These are phyloP conservation scores for Caenorhabditis panamensis DNA, from an alignment of 2,888 invertebrate genomes.

Conservation along the genomic window DNA sequence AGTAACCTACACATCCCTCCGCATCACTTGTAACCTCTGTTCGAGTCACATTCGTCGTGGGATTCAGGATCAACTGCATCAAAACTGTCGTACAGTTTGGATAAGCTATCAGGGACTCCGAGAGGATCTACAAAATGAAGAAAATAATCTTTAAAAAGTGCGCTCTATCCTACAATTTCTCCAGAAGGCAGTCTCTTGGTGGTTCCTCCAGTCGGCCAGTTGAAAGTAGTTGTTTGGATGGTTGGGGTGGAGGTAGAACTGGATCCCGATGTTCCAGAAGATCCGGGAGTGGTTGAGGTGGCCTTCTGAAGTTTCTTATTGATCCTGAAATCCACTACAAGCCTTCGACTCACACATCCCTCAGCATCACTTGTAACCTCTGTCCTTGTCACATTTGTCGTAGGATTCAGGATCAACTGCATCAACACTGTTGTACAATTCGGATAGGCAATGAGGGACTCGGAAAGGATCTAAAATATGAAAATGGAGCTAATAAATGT, in stretches of 20 bases:
- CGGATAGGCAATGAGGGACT: background rate
- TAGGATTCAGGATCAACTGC: background rate
- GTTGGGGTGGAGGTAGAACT: too few species aligned
- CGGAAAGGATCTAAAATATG: background rate
- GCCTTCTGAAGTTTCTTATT: background rate
- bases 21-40: conserved; percentile 26
- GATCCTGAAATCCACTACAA: background rate
- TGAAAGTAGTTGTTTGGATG: too few species aligned
- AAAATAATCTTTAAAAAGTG: background rate
- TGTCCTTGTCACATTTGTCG: background rate
- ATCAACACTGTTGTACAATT: background rate
- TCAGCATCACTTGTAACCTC: conserved; percentile 10
- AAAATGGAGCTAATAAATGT: too few species aligned
- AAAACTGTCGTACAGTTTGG: conserved; percentile 31
- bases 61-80: conserved; percentile 16
- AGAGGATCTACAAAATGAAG: conserved; percentile 22
- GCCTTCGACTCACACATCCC: conserved; percentile 6
- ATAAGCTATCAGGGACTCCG: conserved; percentile 26
- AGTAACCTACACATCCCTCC: conserved; percentile 35
- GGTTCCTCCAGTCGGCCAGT: background rate
- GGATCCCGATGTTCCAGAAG: background rate
- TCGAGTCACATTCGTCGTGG: conserved; percentile 16
- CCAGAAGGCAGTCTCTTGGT: background rate
- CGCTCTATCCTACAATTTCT: conserved; percentile 4
- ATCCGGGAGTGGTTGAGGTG: background rate